Conservation (phyloP, 2,888 invertebrate genomes). For the Watsonalla binaria region DNA sequence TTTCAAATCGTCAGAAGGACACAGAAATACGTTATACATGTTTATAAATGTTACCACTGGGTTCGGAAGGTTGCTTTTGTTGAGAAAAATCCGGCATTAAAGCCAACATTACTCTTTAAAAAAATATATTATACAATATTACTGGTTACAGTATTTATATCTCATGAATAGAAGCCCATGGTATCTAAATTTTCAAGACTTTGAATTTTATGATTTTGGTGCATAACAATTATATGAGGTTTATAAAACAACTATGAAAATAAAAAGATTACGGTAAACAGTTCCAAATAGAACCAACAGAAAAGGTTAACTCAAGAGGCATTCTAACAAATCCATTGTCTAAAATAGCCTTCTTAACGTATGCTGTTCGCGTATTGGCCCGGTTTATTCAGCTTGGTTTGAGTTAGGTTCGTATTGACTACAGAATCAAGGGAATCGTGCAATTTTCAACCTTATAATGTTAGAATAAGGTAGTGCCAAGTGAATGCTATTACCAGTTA, state of each 20-base stretch:
- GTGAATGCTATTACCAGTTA: constrained; percentile 9
- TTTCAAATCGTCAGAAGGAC: too few relatives aligned
- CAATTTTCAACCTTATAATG: constrained; percentile 25
- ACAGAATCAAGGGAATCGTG: constrained; percentile 18
- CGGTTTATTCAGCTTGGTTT: constrained; percentile 45
- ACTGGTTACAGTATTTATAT: too few relatives aligned
- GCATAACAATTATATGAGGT: too few relatives aligned
- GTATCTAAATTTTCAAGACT: too few relatives aligned
- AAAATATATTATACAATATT: too few relatives aligned
- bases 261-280: constrained; percentile 30
- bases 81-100: too few relatives aligned
- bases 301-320: constrained; percentile 29
- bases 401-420: constrained; percentile 23
- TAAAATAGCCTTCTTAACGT: constrained; percentile 43
- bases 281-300: constrained; percentile 17
- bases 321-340: constrained; percentile 34
- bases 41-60: too few relatives aligned
- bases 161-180: too few relatives aligned
- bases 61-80: too few relatives aligned
- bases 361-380: constrained; percentile 47
- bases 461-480: constrained; percentile 14
- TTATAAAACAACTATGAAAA: constrained; percentile 1
- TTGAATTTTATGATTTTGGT: too few relatives aligned
- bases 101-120: too few relatives aligned
- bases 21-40: too few relatives aligned